phyloP scores from a whole-genome alignment of 1,140 invertebrate species.

The Drosophila varians region DNA sequence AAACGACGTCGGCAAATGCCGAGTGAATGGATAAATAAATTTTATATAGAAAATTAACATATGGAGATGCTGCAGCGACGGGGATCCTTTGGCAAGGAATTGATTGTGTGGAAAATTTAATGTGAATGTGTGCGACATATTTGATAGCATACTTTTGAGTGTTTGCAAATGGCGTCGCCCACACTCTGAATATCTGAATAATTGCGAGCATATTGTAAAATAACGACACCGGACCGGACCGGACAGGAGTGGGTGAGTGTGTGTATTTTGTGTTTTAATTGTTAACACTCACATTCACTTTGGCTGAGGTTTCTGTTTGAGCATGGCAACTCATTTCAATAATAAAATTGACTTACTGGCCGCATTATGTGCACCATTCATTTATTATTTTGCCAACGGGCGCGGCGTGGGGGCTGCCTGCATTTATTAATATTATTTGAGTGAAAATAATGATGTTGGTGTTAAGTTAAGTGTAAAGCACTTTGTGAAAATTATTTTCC shows the following conservation, averaged over 20 bases:
- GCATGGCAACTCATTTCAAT: slow-evolving; percentile 63
- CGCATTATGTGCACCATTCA: slow-evolving; percentile 67
- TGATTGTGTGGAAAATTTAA: slow-evolving; percentile 80
- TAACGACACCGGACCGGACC: no score
- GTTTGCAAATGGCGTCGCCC: slow-evolving; percentile 67
- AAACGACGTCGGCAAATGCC: slow-evolving; percentile 35
- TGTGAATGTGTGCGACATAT: slow-evolving; percentile 56
- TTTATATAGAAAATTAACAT: slow-evolving; percentile 60
- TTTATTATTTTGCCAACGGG: slow-evolving; percentile 55
- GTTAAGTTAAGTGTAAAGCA: slow-evolving; percentile 72
- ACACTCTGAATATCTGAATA: slow-evolving; percentile 49
- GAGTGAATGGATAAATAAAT: slow-evolving; percentile 62
- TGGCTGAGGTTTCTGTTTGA: slow-evolving; percentile 52
- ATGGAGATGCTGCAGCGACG: slow-evolving; percentile 19
- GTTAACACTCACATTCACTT: slow-evolving; percentile 46
- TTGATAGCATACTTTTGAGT: slow-evolving; percentile 76
- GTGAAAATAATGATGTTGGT: slow-evolving; percentile 74
- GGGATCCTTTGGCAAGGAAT: slow-evolving; percentile 41
- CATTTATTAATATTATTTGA: slow-evolving; percentile 71
- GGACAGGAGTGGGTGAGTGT: not conserved
- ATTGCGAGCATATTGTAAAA: slow-evolving; percentile 62
- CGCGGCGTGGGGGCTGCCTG: not conserved
- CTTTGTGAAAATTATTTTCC: slow-evolving; percentile 69
- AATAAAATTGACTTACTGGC: slow-evolving; percentile 78
- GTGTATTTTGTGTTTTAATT: slow-evolving; percentile 52